Percentiles rank a stretch among this genome's conserved stretches.
Evolutionary conservation across 2,888 invertebrate species (phyloP).

Genomic region (Teleogryllus oceanicus): DNA sequence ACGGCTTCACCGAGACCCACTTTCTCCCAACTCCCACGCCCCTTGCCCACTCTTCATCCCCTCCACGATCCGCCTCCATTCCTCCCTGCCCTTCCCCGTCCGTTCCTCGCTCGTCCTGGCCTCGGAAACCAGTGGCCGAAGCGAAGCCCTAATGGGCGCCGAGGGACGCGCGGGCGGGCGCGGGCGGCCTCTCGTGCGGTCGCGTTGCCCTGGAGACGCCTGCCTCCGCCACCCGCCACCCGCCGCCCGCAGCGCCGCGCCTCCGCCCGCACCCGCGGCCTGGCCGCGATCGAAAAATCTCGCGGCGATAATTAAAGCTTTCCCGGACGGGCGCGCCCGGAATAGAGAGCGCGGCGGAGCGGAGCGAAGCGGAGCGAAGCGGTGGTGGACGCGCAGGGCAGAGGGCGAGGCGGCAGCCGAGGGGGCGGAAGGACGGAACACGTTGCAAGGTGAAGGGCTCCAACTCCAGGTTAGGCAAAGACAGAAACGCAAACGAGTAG

Average conservation of each 20-base stretch:
- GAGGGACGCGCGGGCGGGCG: no score
- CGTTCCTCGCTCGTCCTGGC: no score
- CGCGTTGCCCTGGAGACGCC: slow-evolving; percentile 1
- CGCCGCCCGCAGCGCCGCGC: neutral
- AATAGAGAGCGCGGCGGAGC: neutral
- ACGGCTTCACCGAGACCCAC: no score
- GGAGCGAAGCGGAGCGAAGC: neutral
- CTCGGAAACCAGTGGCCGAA: no score
- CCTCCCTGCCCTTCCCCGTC: no score
- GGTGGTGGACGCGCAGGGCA: neutral
- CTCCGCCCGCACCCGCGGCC: neutral
- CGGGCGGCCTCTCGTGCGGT: neutral
- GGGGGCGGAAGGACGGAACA: neutral
- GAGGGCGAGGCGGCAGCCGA: neutral
- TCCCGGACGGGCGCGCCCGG: neutral
- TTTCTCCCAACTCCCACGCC: no score
- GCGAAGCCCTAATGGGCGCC: no score
- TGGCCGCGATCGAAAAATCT: neutral
- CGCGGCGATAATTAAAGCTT: neutral
- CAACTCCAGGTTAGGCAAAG: no score
- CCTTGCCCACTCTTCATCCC: no score
- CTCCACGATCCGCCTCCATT: no score
- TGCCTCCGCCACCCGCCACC: neutral
- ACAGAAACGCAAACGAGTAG: no score
- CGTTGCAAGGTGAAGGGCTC: no score